Evolutionary conservation across 2,888 invertebrate species (phyloP).

Genomic region (Parochlus steinenii): DNA sequence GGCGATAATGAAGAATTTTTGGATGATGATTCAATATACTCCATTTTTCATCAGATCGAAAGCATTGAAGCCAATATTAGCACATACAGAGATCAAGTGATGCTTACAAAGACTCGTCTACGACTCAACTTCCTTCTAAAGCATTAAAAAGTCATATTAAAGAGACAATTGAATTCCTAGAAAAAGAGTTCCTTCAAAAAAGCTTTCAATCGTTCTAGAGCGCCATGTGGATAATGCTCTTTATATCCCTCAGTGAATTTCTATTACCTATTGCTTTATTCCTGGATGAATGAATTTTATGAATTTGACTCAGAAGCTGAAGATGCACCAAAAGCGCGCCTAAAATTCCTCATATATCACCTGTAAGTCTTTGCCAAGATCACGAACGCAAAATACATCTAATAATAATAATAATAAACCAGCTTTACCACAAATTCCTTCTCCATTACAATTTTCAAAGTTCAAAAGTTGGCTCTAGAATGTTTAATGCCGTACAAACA

Average conservation of each 20-base stretch:
- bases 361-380: slow-evolving; percentile 64
- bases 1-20: slow-evolving; percentile 5
- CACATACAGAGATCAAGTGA: slow-evolving; percentile 62
- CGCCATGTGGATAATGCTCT: too few species aligned
- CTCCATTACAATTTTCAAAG: slow-evolving; percentile 55
- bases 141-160: slow-evolving; percentile 35
- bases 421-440: slow-evolving; percentile 63
- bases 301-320: slow-evolving; percentile 27
- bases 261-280: too few species aligned
- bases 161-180: slow-evolving; percentile 56
- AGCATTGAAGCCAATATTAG: slow-evolving; percentile 51
- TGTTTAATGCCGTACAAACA: slow-evolving; percentile 77
- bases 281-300: too few species aligned
- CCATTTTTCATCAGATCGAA: slow-evolving; percentile 53
- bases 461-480: slow-evolving; percentile 74
- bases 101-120: slow-evolving; percentile 58
- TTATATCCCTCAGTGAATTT: too few species aligned
- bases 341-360: slow-evolving; percentile 38
- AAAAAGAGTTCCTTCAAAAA: too few species aligned
- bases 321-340: slow-evolving; percentile 15
- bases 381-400: slow-evolving; percentile 62
- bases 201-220: too few species aligned
- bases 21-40: slow-evolving; percentile 46
- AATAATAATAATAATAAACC: slow-evolving; percentile 54
- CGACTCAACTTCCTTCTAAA: slow-evolving; percentile 38